Evolutionary conservation across 37 sponge, comb jelly and placozoan species (phyloP), one percentile per base, ranked within the genome.

Genomic region (Theonella swinhoei): DNA sequence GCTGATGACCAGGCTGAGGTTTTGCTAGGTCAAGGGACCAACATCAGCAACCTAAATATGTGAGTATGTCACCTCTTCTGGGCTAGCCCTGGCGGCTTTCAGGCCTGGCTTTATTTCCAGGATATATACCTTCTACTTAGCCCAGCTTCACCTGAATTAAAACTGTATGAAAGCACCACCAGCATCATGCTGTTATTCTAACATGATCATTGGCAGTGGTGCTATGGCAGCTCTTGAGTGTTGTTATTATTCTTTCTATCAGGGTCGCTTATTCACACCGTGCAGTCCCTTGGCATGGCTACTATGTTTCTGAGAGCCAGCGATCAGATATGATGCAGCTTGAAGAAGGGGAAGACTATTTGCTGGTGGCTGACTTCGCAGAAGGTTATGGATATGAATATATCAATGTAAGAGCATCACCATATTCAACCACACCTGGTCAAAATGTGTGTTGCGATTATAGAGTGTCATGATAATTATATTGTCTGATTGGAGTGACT

Each of bases 1-100:
- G 41, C 42, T 72, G 91, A 91, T 64, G 87, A 86, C 32, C 7
- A 43, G 30, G 82, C 43, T 26, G 79, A 41, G 32, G 41, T 91
- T 28, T 77, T 29, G 25, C 14, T 86, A 2, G 35, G 78, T 36
- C n/a, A 32, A 3, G 70, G 78, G 24, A 60, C 33, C 40, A 91
- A 91, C 72, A 82, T 91, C 40, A 78, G 17, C 68, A 66, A 47
- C 54, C 54, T 47, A 17, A 14, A 14, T 14, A 7, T 14, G 54
- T 47, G 14, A 47, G 54, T 47, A 17, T 7, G 54, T 47, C 54
- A 7, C 7, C 14, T 47, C 54, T n/a, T n/a, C n/a, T n/a, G n/a
- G n/a, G n/a, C n/a, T n/a, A n/a, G n/a, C n/a, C n/a, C n/a, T n/a
- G n/a, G n/a, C n/a, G n/a, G n/a, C n/a, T n/a, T n/a, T n/a, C n/a